These are phyloP conservation scores for Anthopleura xanthogrammica DNA, from an alignment of 92 coral and sea anemone genomes.

Conservation along the genomic window DNA sequence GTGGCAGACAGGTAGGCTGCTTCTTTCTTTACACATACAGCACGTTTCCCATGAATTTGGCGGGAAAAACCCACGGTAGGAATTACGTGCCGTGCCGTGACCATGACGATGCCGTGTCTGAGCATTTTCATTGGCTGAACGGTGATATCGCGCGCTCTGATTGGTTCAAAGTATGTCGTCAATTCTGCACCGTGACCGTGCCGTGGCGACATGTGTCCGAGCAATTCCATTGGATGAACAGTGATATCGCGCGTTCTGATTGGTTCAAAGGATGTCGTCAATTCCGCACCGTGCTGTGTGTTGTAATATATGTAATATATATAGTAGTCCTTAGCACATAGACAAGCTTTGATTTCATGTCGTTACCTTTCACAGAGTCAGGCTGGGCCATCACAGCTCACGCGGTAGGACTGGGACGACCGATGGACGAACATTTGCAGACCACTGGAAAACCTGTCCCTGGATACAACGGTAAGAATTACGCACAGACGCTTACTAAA, in stretches of 20 bases:
- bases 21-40: no score
- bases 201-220: no score
- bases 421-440: slow-evolving; percentile 88
- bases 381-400: slow-evolving; percentile 99
- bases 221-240: no score
- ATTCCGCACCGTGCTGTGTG: no score
- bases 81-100: no score
- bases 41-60: no score
- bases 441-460: slow-evolving; percentile 98
- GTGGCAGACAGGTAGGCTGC: slow-evolving; percentile 93
- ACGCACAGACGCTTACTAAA: background rate
- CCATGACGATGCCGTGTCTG: no score
- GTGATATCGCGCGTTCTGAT: no score
- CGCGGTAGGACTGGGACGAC: slow-evolving; percentile 93
- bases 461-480: slow-evolving; percentile 78
- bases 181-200: background rate
- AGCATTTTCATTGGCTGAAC: background rate
- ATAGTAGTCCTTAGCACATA: background rate
- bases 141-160: background rate
- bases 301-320: no score
- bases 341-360: background rate
- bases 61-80: no score
- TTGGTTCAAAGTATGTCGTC: background rate
- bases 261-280: no score
- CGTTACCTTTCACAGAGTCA: slow-evolving; percentile 54